These are phyloP conservation scores for Lophochroa leadbeateri DNA, from an alignment of 2,113 vertebrate species.

Conservation along the genomic window DNA sequence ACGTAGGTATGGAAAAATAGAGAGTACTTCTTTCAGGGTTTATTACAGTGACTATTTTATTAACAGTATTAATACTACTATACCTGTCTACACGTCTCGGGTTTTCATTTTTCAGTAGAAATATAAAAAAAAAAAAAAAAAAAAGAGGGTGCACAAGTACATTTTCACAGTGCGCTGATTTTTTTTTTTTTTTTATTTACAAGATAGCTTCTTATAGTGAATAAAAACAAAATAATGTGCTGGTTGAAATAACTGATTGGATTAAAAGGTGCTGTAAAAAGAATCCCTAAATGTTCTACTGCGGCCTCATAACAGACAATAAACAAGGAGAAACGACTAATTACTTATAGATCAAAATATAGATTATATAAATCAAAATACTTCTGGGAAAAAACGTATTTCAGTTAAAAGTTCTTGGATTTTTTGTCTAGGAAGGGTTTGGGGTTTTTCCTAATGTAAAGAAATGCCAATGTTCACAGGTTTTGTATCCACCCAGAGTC, in stretches of 20 bases:
- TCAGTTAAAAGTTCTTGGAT: constrained; percentile 51
- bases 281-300: constrained; percentile 74
- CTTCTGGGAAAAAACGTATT: constrained; percentile 47
- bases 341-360: constrained; percentile 70
- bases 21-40: constrained; percentile 65
- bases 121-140: constrained; percentile 43
- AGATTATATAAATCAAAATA: constrained; percentile 70
- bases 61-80: constrained; percentile 74
- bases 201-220: constrained; percentile 81
- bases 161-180: constrained; percentile 83
- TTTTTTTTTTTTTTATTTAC: constrained; percentile 79
- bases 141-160: constrained; percentile 78
- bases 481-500: constrained; percentile 9
- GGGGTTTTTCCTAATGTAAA: neutral
- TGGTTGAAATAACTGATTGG: constrained; percentile 78
- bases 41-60: constrained; percentile 80
- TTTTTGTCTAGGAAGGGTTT: neutral
- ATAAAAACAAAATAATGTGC: constrained; percentile 77
- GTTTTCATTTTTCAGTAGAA: constrained; percentile 74
- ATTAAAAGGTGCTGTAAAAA: constrained; percentile 79
- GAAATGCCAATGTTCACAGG: constrained; percentile 29
- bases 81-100: constrained; percentile 74
- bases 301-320: constrained; percentile 68
- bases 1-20: constrained; percentile 40
- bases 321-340: constrained; percentile 71